Evolutionary conservation across 2,797 vertebrate species (phyloP), one percentile per base, ranked within the genome.

Genomic region (Cottoperca gobio): DNA sequence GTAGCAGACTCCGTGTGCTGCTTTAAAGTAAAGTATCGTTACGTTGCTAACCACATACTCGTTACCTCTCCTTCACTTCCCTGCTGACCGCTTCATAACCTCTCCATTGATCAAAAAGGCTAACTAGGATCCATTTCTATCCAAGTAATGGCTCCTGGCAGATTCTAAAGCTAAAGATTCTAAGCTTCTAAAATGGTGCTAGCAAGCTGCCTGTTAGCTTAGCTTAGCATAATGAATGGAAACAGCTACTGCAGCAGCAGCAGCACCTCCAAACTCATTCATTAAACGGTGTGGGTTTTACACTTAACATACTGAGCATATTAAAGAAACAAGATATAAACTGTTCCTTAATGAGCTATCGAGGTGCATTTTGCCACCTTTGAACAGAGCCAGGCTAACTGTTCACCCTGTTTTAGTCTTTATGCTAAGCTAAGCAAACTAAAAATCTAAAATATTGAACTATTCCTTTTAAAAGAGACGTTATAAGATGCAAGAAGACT

Each of bases 61-160:
- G 21, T 67, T 39, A 14, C 58, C 19, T 35, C 37, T 66, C 10
- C 37, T 65, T 31, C 37, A 49, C 5, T 28, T 76, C 42, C 40
- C 70, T 37, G n/a, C 21, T 72, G 74, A 78, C 73, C 82, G 57
- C 48, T 12, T 17, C 6, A 48, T 67, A 70, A 84, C 74, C 81
- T 81, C 63, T 24, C 62, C 73, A 71, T 78, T 68, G 81, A 81
- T 83, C 3, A 28, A 73, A 73, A 80, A 66, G 24, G 57, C 70
- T 76, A 28, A 89, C 71, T 50, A 59, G 67, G 69, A 68, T 65
- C 57, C 62, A 73, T 89, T 86, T 84, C 55, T 66, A 14, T 79
- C 63, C 26, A n/a, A 57, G 73, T 81, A 72, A 81, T 79, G 69
- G 78, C 79, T 75, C 57, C 17, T 39, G 65, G 71, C 60, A 66